Base-by-base conservation (phyloP, 2,797 vertebrate species). In the Pygocentrus nattereri region DNA sequence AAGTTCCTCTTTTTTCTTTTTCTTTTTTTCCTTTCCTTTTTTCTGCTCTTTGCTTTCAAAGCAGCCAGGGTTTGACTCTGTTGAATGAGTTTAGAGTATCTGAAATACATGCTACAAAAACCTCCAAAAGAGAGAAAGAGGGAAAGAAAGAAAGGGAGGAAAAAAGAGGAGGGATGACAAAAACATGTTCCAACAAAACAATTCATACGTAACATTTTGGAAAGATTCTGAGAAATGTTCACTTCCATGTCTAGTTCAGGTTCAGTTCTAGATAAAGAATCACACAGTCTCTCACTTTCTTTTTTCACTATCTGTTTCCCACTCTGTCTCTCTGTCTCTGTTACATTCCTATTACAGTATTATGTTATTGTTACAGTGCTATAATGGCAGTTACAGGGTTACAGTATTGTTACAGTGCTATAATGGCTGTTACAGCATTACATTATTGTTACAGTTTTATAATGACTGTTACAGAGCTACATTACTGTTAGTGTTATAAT, bases 81-180 rank as follows among this genome's bases (percentile, higher is more conserved):
- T 88, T 88, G 79, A 85, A 85, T 85, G 81, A 87, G 83, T 86
- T 81, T 75, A 64, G 58, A 80, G 30, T 34, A 8, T 87, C 85
- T 87, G 79, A 90, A 79, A 84, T 82, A 82, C 80, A 84, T 86
- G 65, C 71, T 56, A 15, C 69, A 82, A 76, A 82, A 82, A 75
- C 82, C 79, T 81, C 61, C 70, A 78, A 44, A 65, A 12, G 18
- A 3, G 50, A 69, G 41, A 80, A 16, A 11, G 61, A 76, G n/a
- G n/a, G 31, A 1, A 27, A 31, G 65, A 68, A 62, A 56, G 25
- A 58, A 49, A 25, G 27, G 49, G 31, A 64, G 73, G 84, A 64
- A 68, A 80, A 78, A 34, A 54, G 38, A 84, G 11, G 49, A 16
- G 19, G 18, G 69, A 27, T 52, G n/a, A 69, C 58, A 50, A 25